Conservation (phyloP, 1,140 invertebrate genomes). For the Aphaenogaster floridana region DNA sequence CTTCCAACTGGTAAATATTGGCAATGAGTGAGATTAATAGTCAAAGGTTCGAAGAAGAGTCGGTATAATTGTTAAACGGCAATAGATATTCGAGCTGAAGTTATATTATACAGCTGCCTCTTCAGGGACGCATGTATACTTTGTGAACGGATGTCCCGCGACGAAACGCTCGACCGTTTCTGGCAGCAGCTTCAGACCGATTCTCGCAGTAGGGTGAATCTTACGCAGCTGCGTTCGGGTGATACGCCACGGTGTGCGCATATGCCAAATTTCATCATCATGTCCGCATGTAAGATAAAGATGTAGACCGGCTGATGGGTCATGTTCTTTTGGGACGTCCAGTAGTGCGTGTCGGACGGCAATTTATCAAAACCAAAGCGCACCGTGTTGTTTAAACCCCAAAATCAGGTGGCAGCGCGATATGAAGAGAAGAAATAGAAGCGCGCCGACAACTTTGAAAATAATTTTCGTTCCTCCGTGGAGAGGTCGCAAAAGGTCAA, state of each 20-base stretch:
- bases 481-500: slow-evolving; percentile 34
- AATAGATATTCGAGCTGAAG: not conserved
- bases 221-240: slow-evolving; percentile 41
- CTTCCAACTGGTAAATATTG: not conserved
- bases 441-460: slow-evolving; percentile 20
- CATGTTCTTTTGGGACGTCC: slow-evolving; percentile 35
- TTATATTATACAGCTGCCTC: not conserved
- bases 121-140: slow-evolving; percentile 35
- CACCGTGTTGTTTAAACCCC: not conserved
- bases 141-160: slow-evolving; percentile 10
- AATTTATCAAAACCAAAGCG: slow-evolving; percentile 35
- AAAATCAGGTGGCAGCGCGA: slow-evolving; percentile 6
- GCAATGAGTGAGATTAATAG: not conserved
- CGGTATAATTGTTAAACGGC: not conserved
- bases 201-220: slow-evolving; percentile 36
- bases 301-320: not conserved
- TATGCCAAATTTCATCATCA: slow-evolving; percentile 31
- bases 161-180: slow-evolving; percentile 33
- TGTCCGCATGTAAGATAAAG: slow-evolving; percentile 24
- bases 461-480: slow-evolving; percentile 13
- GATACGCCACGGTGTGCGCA: slow-evolving; percentile 14
- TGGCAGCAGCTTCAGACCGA: not conserved
- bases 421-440: not conserved
- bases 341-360: not conserved
- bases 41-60: not conserved